Conservation (phyloP, 2,113 vertebrate genomes). For the Glaucidium brasilianum region DNA sequence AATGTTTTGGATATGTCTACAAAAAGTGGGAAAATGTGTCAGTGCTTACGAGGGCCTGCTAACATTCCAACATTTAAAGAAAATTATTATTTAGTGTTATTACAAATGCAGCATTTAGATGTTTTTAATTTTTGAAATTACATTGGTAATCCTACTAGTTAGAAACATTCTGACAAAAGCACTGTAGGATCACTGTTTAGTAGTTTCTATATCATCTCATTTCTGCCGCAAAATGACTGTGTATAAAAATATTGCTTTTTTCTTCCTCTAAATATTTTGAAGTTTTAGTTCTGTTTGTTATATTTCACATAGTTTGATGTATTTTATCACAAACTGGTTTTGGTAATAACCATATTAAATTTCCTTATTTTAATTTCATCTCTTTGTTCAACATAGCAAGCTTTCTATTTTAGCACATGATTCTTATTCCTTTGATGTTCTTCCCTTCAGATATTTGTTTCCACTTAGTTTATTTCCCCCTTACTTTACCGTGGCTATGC, state of each 20-base stretch:
- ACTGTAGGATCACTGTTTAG: neutral
- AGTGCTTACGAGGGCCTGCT: neutral
- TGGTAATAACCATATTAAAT: neutral
- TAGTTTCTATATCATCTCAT: neutral
- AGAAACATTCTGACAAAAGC: neutral
- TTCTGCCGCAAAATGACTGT: neutral
- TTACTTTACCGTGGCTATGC: neutral
- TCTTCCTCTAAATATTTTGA: neutral
- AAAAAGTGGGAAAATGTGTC: neutral
- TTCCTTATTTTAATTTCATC: neutral
- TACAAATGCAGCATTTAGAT: neutral
- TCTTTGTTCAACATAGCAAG: neutral
- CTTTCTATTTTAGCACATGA: neutral
- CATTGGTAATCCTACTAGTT: neutral
- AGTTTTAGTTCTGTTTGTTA: neutral
- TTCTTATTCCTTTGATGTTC: neutral
- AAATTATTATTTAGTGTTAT: neutral
- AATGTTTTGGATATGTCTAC: neutral
- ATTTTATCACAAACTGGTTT: neutral
- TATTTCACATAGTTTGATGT: neutral
- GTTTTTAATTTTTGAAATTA: neutral
- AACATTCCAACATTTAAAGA: neutral
- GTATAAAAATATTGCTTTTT: neutral
- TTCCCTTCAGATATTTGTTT: neutral
- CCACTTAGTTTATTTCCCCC: neutral